phyloP scores from a whole-genome alignment of 2,888 invertebrate genomes.

The Camptogramma bilineatum region DNA sequence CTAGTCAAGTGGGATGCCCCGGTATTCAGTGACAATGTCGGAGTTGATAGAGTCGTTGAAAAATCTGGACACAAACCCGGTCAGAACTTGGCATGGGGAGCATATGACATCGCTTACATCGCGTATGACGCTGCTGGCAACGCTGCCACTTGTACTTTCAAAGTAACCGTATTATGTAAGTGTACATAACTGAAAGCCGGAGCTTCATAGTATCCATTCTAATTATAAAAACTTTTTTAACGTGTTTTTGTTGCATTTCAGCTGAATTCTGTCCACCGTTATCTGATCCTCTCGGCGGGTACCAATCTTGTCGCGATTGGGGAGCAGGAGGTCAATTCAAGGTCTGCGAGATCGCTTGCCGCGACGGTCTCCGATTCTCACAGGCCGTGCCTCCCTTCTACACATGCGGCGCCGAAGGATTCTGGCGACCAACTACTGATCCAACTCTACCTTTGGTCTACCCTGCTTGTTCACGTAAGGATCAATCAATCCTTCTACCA shows the following conservation, averaged over 20 bases:
- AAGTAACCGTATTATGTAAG: constrained; percentile 94
- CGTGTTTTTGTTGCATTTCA: constrained; percentile 52
- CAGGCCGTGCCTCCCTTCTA: constrained; percentile 98
- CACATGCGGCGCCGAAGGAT: constrained; percentile 98
- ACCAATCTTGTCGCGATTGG: constrained; percentile 97
- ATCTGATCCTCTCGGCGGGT: constrained; percentile 95
- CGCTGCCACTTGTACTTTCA: constrained; percentile 95
- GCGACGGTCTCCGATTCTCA: constrained; percentile 94
- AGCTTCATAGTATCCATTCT: neutral
- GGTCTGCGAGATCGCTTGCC: constrained; percentile 96
- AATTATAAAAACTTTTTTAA: neutral
- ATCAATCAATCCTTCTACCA: constrained; percentile 6
- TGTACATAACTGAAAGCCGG: constrained; percentile 40
- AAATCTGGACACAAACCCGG: constrained; percentile 95
- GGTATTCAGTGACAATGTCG: constrained; percentile 95
- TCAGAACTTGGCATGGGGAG: constrained; percentile 95
- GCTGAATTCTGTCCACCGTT: constrained; percentile 97
- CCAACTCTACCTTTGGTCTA: constrained; percentile 93
- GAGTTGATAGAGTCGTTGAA: constrained; percentile 91
- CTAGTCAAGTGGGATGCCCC: constrained; percentile 97
- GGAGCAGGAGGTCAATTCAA: constrained; percentile 98
- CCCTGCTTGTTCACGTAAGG: constrained; percentile 96
- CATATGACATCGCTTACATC: constrained; percentile 97
- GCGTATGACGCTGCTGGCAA: constrained; percentile 97
- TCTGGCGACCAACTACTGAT: constrained; percentile 96